Conservation (phyloP, 2,797 vertebrate species). For the Gorsachius magnificus region DNA sequence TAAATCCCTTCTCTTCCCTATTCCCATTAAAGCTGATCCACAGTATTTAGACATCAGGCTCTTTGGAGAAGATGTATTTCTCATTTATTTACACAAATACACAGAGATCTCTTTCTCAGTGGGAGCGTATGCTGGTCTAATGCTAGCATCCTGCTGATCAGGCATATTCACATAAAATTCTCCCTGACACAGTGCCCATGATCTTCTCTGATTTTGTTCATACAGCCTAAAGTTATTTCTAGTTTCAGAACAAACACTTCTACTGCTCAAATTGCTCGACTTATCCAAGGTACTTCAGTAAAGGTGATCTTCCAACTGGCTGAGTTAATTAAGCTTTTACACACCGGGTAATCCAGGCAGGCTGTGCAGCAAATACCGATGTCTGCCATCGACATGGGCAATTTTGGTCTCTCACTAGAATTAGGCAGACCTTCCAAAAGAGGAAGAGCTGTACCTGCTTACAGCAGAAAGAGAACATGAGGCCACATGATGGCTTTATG, state of each 20-base stretch:
- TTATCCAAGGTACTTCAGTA: background rate
- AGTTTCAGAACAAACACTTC: background rate
- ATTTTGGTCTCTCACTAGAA: background rate
- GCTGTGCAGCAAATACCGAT: background rate
- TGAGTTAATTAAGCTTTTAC: background rate
- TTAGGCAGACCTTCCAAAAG: background rate
- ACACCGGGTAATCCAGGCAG: background rate
- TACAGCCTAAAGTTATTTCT: background rate
- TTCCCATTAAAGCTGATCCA: background rate
- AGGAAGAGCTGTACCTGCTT: background rate
- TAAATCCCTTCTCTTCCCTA: background rate
- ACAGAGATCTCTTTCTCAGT: background rate
- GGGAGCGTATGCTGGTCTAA: background rate
- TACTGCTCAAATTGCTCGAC: background rate
- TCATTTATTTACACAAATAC: slow-evolving; percentile 11
- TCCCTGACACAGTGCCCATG: accelerated
- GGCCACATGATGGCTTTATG: background rate
- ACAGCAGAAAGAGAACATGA: background rate
- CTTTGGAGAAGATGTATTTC: background rate
- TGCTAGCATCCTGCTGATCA: background rate
- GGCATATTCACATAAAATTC: background rate
- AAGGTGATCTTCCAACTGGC: background rate
- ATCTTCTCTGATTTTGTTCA: background rate
- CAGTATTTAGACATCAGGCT: background rate
- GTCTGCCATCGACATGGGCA: background rate